A percentile compares a stretch with the other conserved stretches of the same genome.
Conservation (phyloP, 2,888 invertebrate species). For the Stratiomys singularior region DNA sequence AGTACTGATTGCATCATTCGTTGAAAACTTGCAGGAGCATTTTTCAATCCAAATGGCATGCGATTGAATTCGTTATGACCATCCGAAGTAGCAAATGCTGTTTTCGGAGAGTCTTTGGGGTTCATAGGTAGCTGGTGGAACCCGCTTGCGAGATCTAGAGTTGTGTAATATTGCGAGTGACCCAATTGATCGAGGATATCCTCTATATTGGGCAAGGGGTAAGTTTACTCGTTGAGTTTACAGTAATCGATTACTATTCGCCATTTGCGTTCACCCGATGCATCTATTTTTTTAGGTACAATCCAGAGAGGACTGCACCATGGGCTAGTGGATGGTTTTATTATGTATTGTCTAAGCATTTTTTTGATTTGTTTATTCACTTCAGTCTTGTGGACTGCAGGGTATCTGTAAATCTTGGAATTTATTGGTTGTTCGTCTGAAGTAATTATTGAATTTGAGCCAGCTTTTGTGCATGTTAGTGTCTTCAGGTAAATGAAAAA, state of each 20-base stretch:
- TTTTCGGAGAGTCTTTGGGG: conserved; percentile 56
- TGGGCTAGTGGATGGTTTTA: conserved; percentile 54
- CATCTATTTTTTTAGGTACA: conserved; percentile 58
- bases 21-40: conserved; percentile 62
- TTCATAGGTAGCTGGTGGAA: conserved; percentile 60
- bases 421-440: conserved; percentile 31
- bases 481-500: conserved; percentile 31
- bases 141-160: conserved; percentile 59
- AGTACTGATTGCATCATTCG: conserved; percentile 58
- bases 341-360: conserved; percentile 56
- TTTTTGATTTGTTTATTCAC: conserved; percentile 54
- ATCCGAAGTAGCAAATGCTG: conserved; percentile 57
- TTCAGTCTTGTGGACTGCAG: conserved; percentile 46
- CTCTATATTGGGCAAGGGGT: conserved; percentile 59
- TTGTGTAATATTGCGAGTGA: conserved; percentile 57
- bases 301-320: conserved; percentile 54
- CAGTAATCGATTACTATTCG: conserved; percentile 60
- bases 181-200: conserved; percentile 60
- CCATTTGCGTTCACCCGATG: conserved; percentile 56
- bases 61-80: conserved; percentile 59
- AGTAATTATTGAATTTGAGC: conserved; percentile 25
- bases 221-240: conserved; percentile 59
- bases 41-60: conserved; percentile 62
- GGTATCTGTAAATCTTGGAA: conserved; percentile 44
- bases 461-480: background rate